A percentile compares a stretch with the other conserved stretches of the same genome.
phyloP scores from a whole-genome alignment of 2,888 invertebrate species.

The Aporophyla nigra region DNA sequence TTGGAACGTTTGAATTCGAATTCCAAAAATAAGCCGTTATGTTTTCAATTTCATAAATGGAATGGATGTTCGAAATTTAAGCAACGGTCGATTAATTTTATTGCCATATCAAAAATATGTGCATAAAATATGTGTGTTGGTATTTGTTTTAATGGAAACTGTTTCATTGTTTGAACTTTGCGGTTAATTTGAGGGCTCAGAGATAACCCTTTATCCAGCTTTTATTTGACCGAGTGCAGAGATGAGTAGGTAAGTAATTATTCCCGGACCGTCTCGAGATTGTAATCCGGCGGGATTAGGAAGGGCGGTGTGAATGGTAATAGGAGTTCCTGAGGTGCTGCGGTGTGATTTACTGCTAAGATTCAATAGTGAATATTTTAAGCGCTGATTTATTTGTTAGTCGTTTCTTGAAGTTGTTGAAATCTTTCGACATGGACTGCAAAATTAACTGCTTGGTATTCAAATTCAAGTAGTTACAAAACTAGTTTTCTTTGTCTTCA shows the following conservation, averaged over 20 bases:
- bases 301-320: constrained; percentile 90
- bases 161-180: constrained; percentile 66
- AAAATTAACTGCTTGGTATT: constrained; percentile 16
- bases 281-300: constrained; percentile 89
- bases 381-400: constrained; percentile 85
- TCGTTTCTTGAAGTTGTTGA: constrained; percentile 75
- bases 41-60: constrained; percentile 73
- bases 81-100: constrained; percentile 63
- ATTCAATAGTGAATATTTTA: constrained; percentile 91
- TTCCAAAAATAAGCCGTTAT: constrained; percentile 66
- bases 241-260: constrained; percentile 89
- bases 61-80: constrained; percentile 63
- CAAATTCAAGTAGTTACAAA: neutral
- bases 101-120: constrained; percentile 54
- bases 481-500: neutral
- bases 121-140: constrained; percentile 44
- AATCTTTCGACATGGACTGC: constrained; percentile 40
- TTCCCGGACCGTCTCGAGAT: constrained; percentile 88
- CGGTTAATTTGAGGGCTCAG: constrained; percentile 71
- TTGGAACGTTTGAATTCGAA: constrained; percentile 61
- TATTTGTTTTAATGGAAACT: constrained; percentile 47
- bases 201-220: constrained; percentile 72
- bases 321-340: constrained; percentile 88
- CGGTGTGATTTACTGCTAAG: constrained; percentile 90
- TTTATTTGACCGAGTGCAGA: constrained; percentile 78